Percentiles rank a stretch among this genome's conserved stretches.
Conservation (phyloP, 2,888 invertebrate genomes). For the Junonia oenone region DNA sequence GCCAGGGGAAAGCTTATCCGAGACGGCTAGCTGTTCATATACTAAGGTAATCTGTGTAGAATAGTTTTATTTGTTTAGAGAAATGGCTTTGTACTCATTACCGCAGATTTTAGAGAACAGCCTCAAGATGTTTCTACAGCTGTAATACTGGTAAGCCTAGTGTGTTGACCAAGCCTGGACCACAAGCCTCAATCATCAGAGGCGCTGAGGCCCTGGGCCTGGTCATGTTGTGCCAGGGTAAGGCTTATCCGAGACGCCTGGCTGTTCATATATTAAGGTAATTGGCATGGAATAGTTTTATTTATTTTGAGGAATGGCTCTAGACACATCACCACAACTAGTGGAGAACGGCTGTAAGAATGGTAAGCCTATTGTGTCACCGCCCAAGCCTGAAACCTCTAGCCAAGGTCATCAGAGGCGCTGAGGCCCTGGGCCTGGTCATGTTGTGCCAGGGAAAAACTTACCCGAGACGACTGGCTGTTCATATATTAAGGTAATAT, state of each 20-base stretch:
- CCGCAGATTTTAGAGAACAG: constrained; percentile 95
- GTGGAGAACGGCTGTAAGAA: constrained; percentile 98
- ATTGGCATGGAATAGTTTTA: no score
- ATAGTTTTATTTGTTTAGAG: no score
- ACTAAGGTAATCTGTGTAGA: constrained; percentile 78
- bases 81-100: no score
- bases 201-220: constrained; percentile 96
- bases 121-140: constrained; percentile 93
- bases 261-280: constrained; percentile 91
- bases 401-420: constrained; percentile 89
- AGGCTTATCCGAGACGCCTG: constrained; percentile 90
- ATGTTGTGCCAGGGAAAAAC: no score
- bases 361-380: constrained; percentile 76
- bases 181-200: constrained; percentile 88
- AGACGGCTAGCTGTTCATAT: constrained; percentile 94
- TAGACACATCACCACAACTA: no score
- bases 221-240: constrained; percentile 96
- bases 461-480: no score
- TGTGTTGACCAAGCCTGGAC: constrained; percentile 76
- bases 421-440: no score
- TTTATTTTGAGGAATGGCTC: no score
- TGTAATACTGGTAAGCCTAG: constrained; percentile 91
- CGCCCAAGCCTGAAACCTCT: constrained; percentile 82
- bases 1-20: constrained; percentile 93
- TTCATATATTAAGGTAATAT: no score